Percentiles rank a stretch among this genome's conserved stretches.
Conservation (phyloP, 2,888 invertebrate genomes). For the Chrysotoxum bicinctum region DNA sequence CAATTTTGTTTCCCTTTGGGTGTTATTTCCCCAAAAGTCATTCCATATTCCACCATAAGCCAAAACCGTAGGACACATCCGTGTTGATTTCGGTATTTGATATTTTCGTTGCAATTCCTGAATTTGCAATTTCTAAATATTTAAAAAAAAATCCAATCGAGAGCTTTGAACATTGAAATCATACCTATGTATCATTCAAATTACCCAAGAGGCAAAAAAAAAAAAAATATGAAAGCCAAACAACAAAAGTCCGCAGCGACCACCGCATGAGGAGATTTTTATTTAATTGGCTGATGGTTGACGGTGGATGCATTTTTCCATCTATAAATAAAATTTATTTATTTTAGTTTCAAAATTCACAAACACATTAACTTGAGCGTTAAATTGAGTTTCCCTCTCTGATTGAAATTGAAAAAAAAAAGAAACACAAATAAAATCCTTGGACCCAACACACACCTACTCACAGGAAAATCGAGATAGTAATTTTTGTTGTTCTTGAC, state of each 20-base stretch:
- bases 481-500: neutral
- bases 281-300: slow-evolving; percentile 8
- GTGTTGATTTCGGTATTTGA: too few species aligned
- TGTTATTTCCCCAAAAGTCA: too few species aligned
- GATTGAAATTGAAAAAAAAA: neutral
- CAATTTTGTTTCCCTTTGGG: too few species aligned
- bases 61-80: too few species aligned
- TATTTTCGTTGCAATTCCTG: too few species aligned
- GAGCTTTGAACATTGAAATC: too few species aligned
- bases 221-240: slow-evolving; percentile 21
- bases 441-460: slow-evolving; percentile 1
- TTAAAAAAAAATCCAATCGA: too few species aligned
- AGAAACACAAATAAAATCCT: neutral
- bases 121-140: too few species aligned
- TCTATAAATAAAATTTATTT: neutral
- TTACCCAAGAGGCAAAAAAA: slow-evolving; percentile 7
- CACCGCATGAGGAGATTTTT: neutral
- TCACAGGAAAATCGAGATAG: neutral
- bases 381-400: slow-evolving; percentile 9
- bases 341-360: neutral
- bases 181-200: slow-evolving; percentile 28
- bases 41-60: too few species aligned
- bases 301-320: neutral
- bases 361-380: slow-evolving; percentile 11
- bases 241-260: slow-evolving; percentile 12